Evolutionary conservation across 2,888 invertebrate genomes (phyloP), one percentile per base, ranked within the genome.

Genomic region (Mermis nigrescens): DNA sequence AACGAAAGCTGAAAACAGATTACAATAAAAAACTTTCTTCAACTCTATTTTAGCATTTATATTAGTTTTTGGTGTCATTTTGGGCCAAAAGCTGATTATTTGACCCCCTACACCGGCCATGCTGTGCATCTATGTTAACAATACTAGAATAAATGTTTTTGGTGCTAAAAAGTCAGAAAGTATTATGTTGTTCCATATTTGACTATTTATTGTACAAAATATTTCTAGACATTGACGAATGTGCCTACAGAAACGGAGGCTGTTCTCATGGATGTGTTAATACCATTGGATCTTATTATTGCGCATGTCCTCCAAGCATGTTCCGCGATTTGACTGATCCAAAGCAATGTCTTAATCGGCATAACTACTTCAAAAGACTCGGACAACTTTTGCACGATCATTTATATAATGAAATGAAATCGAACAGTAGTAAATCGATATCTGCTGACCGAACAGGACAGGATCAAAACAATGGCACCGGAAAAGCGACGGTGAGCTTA

Each of bases 261-360:
- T 70, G 70, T 58, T 63, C 66, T 2, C 67, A 69, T 57, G 69
- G 69, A 32, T 70, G 70, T 57, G 68, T 70, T 31, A 70, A 70
- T 62, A 68, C 67, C n/a, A 66, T 67, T 22, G 70, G 70, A 56
- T 63, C 66, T 28, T 69, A 63, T 62, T 70, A 70, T 60, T 70
- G 70, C 59, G 70, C 70, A 7, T 70, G 70, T 54, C 69, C 69
- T 7, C 66, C 68, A 58, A 68, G 31, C 19, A 1, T 57, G 31
- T 2, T 31, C 31, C 46, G 62, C 4, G 60, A 62, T 29, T 60
- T 58, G 28, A 19, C n/a, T 28, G 22, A 59, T 31, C 59, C 60
- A 22, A 32, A 32, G 22, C 22, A 24, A 2, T 60, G 60, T 38
- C 2, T 60, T 2, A 19, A 29, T 4, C 26, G 19, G 12, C 31